phyloP scores from a whole-genome alignment of 2,888 invertebrate genomes.

The Furcula furcula region DNA sequence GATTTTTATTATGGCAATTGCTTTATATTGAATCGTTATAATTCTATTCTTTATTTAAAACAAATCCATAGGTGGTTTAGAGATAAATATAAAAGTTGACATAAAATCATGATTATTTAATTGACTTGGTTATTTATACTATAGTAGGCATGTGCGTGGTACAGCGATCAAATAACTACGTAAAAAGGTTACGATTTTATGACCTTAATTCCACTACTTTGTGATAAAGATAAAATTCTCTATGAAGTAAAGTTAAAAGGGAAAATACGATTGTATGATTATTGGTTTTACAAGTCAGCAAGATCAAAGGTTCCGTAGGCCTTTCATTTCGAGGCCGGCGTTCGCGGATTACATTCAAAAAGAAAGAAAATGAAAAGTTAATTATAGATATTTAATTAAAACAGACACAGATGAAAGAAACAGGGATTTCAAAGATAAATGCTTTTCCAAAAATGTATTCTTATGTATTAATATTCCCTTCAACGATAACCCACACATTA shows the following conservation, averaged over 20 bases:
- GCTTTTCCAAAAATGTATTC: no score
- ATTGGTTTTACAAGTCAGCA: constrained; percentile 49
- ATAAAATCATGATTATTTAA: no score
- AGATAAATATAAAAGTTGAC: no score
- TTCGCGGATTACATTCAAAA: constrained; percentile 50
- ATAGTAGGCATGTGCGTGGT: no score
- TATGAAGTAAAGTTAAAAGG: constrained; percentile 40
- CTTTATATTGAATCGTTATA: no score
- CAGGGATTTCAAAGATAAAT: constrained; percentile 26
- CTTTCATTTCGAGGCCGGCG: constrained; percentile 46
- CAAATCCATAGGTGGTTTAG: no score
- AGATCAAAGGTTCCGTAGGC: constrained; percentile 48
- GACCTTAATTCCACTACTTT: constrained; percentile 15
- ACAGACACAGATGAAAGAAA: constrained; percentile 37
- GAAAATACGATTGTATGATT: constrained; percentile 48
- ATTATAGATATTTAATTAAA: constrained; percentile 42
- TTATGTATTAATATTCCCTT: no score
- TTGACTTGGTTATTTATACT: no score
- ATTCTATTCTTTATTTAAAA: no score
- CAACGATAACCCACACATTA: no score
- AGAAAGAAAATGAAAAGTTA: constrained; percentile 44
- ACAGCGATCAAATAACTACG: no score
- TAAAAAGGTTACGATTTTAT: background rate
- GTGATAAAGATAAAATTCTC: constrained; percentile 28
- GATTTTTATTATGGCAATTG: no score